Base-by-base conservation (phyloP, 2,797 vertebrate species). In the Mormyrus hasselquistii region DNA sequence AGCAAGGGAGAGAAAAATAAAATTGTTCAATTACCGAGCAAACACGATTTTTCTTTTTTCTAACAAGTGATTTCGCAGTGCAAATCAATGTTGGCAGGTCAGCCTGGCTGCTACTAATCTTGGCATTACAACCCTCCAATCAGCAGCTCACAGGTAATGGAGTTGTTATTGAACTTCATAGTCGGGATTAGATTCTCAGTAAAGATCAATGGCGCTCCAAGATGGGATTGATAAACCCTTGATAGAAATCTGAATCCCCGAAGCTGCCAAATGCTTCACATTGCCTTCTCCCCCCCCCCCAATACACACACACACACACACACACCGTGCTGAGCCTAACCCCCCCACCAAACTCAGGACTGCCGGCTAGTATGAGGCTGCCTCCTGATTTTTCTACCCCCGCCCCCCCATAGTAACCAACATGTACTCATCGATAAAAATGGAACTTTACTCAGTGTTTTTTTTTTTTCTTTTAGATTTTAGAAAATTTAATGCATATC, bases 151-250 rank as follows among this genome's bases (percentile, higher is more conserved):
- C 97, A 97, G 97, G 97, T 98, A 98, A 98, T 98, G 97, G 97
- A 98, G 97, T 98, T 97, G 97, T 98, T 98, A 98, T 98, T 98
- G 97, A 98, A 98, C 97, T 98, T 98, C 97, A 98, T 98, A 98
- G 97, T 97, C 97, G 96, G 97, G 97, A 98, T 98, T 98, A 98
- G 97, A 98, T 98, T 98, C 97, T 97, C 96, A 96, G 97, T 95
- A 96, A 97, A 98, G 97, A 98, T 98, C 97, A 98, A 98, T 98
- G 97, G 97, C 93, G 96, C 95, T 94, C 97, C 96, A 97, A 98
- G 97, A 98, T 98, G 97, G 97, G 97, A 97, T 97, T 98, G 97
- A 98, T 98, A 98, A 98, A 97, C 96, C 97, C 96, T 96, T 97
- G 97, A 98, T 98, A 98, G 97, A 96, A 97, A 98, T 97, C 97